Base-by-base conservation (phyloP, 2,797 vertebrate genomes). In the Pantherophis vulpinus region DNA sequence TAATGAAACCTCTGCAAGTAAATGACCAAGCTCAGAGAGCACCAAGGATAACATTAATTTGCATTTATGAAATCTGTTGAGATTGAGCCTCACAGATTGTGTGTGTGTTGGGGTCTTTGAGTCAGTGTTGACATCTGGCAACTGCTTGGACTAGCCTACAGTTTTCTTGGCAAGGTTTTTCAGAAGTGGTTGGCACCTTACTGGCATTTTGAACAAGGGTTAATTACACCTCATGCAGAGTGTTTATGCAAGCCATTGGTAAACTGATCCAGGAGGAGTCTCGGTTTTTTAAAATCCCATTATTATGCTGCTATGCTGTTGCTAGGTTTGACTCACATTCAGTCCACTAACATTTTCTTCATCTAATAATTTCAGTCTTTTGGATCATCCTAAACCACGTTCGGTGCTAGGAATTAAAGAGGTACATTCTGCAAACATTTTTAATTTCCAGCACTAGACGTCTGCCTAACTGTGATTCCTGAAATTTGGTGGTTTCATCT, bases 61-160 rank as follows among this genome's bases (percentile, higher is more conserved):
- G 95, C 95, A 94, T 96, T 97, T 96, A 91, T 94, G 95, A 96
- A 97, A 96, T 96, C 95, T 93, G 9, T 96, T 97, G 96, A 97
- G 96, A 97, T 97, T 96, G 96, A 96, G 56, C 93, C 89, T 87
- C 96, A 92, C 89, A 90, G 95, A 87, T 90, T 94, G 96, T 95
- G 96, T 47, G 0, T 47, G 37, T 83, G 4, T 83, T 47, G 37
- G 37, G 6, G 20, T 25, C 37, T 83, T 47, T 83, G 74, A 47
- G 20, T 83, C 42, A 83, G 20, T 47, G 4, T 25, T 47, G 74
- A 83, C 37, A 47, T 47, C 74, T 83, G 74, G 37, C 20, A 25
- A 47, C 0, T 23, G 37, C 20, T 47, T 83, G 20, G 20, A 25
- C 0, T 47, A 83, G 37, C 37, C 74, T 83, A 25, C 20, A 47